A percentile compares a stretch with the other conserved stretches of the same genome.
Conservation (phyloP, 2,113 vertebrate genomes). For the Asarcornis scutulata region DNA sequence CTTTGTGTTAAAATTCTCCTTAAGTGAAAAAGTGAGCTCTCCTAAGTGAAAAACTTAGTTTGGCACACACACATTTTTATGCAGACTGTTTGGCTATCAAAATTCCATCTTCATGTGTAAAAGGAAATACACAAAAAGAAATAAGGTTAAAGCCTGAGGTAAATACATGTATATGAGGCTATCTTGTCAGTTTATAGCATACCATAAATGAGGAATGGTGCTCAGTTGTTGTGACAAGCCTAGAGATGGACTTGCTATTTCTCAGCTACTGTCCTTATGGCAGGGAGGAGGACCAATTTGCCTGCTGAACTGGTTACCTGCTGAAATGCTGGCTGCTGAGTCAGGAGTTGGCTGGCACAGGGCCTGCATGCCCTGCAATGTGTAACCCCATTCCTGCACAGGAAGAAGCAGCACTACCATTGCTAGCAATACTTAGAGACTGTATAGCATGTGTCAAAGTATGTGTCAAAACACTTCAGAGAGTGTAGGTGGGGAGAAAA, state of each 20-base stretch:
- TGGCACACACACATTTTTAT: neutral
- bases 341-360: neutral
- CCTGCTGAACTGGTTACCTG: neutral
- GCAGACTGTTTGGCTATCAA: neutral
- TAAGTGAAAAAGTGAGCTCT: neutral
- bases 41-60: neutral
- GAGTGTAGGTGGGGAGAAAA: neutral
- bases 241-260: neutral
- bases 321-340: neutral
- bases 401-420: neutral
- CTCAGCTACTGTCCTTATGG: neutral
- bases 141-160: neutral
- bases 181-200: neutral
- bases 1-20: neutral
- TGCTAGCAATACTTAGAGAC: neutral
- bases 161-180: neutral
- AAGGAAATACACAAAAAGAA: neutral
- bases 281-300: neutral
- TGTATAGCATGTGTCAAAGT: accelerated
- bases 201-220: neutral
- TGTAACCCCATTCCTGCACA: neutral
- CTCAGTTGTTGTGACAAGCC: neutral
- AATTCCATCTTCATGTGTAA: neutral
- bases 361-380: accelerated
- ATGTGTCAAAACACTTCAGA: neutral